phyloP scores from a whole-genome alignment of 30 jellyfish, hydroid and myxozoan species.

The Cassiopea andromeda region DNA sequence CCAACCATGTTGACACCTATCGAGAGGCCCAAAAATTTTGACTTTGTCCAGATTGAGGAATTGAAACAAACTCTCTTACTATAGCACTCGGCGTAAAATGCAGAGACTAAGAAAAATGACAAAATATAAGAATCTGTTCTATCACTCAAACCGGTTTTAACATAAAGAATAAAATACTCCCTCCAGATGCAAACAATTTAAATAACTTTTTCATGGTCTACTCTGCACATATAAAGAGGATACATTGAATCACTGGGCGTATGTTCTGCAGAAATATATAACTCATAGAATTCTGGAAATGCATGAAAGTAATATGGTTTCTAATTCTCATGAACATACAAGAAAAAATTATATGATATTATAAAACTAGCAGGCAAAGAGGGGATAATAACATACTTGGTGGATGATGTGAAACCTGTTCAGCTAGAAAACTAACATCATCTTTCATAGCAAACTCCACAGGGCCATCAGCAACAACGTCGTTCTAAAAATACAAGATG shows the following conservation, averaged over 20 bases:
- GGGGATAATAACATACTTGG: conserved; percentile 78
- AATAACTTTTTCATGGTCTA: too few relatives aligned
- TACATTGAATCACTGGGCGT: too few relatives aligned
- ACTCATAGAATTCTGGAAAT: too few relatives aligned
- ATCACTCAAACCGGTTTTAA: not conserved
- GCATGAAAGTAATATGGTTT: too few relatives aligned
- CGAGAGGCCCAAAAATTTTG: conserved; percentile 96
- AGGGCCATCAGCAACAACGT: conserved; percentile 85
- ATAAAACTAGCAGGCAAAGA: too few relatives aligned
- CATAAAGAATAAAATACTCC: not conserved
- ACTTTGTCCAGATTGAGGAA: conserved; percentile 95
- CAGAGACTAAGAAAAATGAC: conserved; percentile 76
- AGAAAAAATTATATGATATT: too few relatives aligned
- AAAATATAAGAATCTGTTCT: not conserved
- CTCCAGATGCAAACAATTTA: not conserved
- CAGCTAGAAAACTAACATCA: conserved; percentile 95
- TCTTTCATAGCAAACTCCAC: conserved; percentile 91
- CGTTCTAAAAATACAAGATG: conserved; percentile 44
- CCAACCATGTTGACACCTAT: conserved; percentile 98
- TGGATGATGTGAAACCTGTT: conserved; percentile 99
- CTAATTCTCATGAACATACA: too few relatives aligned
- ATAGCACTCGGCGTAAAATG: conserved; percentile 96
- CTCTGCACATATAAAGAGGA: too few relatives aligned
- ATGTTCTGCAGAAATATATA: too few relatives aligned
- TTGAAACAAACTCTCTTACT: conserved; percentile 80